Evolutionary conservation across 2,113 vertebrate genomes (phyloP).

Genomic region (Lamprotornis superbus): DNA sequence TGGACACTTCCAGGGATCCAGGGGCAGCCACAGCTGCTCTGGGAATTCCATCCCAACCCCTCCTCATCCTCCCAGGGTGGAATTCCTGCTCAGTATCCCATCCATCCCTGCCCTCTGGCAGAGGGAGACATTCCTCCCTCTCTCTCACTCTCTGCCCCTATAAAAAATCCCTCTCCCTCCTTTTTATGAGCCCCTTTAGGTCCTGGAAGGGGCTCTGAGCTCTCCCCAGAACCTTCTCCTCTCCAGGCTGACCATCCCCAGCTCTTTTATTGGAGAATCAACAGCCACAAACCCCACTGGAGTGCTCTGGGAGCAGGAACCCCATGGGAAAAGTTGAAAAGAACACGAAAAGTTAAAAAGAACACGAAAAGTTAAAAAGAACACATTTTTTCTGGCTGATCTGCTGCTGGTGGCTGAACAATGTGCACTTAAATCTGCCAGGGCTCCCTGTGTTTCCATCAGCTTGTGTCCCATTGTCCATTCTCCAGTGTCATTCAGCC

Average conservation of each 20-base stretch:
- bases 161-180: not conserved
- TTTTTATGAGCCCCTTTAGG: not conserved
- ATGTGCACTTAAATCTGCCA: conserved; percentile 63
- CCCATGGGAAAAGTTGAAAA: conserved; percentile 14
- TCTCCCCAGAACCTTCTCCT: not conserved
- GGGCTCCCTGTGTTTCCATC: conserved; percentile 27
- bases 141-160: not conserved
- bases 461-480: conserved; percentile 61
- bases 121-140: accelerated
- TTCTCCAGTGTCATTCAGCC: conserved; percentile 58
- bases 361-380: too few relatives aligned
- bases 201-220: not conserved
- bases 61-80: not conserved
- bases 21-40: not conserved
- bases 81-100: not conserved
- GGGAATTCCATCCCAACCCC: not conserved
- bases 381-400: not conserved
- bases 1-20: not conserved
- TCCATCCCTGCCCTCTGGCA: accelerated
- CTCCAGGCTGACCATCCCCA: not conserved
- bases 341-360: too few relatives aligned
- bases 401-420: conserved; percentile 23
- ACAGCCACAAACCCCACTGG: not conserved
- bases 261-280: not conserved
- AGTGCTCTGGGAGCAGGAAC: not conserved